phyloP scores from a whole-genome alignment of 1,140 invertebrate genomes.

The Capitella teleta region DNA sequence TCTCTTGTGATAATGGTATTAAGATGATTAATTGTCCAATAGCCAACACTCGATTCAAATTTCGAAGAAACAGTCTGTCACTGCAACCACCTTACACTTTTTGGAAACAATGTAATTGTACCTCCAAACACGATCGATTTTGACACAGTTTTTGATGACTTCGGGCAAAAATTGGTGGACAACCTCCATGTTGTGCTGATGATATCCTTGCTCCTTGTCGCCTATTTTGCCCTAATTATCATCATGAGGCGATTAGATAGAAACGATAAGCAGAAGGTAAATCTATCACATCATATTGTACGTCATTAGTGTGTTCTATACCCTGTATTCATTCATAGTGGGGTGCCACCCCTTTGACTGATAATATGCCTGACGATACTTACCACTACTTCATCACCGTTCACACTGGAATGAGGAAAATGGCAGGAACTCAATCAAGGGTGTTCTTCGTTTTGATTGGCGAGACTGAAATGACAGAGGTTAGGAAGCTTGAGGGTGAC shows the following conservation, averaged over 20 bases:
- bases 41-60: too few relatives aligned
- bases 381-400: neutral
- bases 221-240: neutral
- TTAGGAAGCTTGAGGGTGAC: neutral
- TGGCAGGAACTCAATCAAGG: neutral
- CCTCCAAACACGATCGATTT: conserved; percentile 17
- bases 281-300: neutral
- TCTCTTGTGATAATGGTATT: too few relatives aligned
- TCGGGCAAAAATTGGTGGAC: conserved; percentile 21
- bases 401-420: neutral
- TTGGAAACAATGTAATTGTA: neutral
- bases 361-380: neutral
- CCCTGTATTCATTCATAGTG: neutral
- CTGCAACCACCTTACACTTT: neutral
- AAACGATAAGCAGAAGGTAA: neutral
- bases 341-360: neutral
- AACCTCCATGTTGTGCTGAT: conserved; percentile 23
- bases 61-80: neutral
- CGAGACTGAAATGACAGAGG: neutral
- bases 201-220: neutral
- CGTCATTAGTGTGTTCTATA: neutral
- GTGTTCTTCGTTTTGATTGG: neutral
- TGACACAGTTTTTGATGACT: conserved; percentile 21
- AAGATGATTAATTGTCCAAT: too few relatives aligned
- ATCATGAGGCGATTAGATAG: neutral